Evolutionary conservation across 2,113 vertebrate species (phyloP).

Genomic region (Pogona vitticeps): DNA sequence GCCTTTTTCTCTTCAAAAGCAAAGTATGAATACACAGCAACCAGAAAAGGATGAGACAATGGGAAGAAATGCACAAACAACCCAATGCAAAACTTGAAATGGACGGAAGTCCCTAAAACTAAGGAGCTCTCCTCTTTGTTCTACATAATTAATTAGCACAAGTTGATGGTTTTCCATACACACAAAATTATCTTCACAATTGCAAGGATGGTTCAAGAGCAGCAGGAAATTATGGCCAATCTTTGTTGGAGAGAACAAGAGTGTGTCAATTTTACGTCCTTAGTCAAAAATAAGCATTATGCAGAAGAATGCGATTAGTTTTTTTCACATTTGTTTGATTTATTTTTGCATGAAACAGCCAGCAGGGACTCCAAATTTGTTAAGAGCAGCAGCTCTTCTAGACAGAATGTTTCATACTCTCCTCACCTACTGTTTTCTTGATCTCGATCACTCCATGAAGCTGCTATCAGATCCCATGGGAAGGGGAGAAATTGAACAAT

Average conservation of each 20-base stretch:
- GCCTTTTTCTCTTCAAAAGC: too few relatives aligned
- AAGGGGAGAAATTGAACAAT: background rate
- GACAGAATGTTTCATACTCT: background rate
- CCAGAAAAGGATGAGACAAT: too few relatives aligned
- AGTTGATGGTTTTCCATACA: too few relatives aligned
- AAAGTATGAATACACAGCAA: too few relatives aligned
- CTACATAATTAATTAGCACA: too few relatives aligned
- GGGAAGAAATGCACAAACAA: too few relatives aligned
- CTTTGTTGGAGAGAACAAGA: background rate
- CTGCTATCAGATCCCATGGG: background rate
- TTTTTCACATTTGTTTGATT: background rate
- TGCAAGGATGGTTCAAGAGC: too few relatives aligned
- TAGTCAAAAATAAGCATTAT: background rate
- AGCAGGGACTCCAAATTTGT: background rate
- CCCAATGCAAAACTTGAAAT: too few relatives aligned
- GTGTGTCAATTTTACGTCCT: background rate
- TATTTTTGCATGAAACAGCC: background rate
- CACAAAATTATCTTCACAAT: too few relatives aligned
- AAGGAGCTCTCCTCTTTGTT: too few relatives aligned
- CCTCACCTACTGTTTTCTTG: background rate
- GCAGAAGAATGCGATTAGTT: background rate
- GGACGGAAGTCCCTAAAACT: too few relatives aligned
- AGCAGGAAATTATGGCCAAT: too few relatives aligned
- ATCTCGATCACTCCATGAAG: background rate
- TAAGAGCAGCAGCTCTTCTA: background rate